A percentile compares a stretch with the other conserved stretches of the same genome.
Evolutionary conservation across 2,888 invertebrate genomes (phyloP).

Genomic region (Cybosia mesomella): DNA sequence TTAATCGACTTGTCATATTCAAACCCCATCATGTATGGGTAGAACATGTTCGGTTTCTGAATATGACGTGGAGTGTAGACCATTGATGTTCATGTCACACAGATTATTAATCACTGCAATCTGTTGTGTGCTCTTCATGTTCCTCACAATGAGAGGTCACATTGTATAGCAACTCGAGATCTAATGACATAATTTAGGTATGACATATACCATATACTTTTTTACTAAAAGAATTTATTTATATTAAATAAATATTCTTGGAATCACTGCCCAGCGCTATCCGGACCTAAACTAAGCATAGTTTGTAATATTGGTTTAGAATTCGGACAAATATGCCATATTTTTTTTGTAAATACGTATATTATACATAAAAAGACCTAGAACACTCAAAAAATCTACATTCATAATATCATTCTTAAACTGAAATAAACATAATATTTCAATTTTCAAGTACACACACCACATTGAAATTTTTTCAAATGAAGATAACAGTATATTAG

Average conservation of each 20-base stretch:
- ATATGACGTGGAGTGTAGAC: background rate
- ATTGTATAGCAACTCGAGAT: background rate
- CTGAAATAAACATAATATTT: too few relatives aligned
- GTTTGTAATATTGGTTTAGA: too few relatives aligned
- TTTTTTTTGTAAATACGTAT: too few relatives aligned
- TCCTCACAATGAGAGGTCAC: background rate
- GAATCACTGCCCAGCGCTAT: too few relatives aligned
- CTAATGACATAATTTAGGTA: background rate
- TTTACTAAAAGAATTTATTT: too few relatives aligned
- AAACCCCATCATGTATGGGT: background rate
- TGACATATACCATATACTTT: too few relatives aligned
- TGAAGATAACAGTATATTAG: constrained; percentile 26
- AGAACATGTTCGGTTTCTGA: background rate
- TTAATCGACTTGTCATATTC: background rate
- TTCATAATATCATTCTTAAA: background rate
- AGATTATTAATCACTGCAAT: background rate
- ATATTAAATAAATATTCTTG: too few relatives aligned
- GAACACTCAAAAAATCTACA: background rate
- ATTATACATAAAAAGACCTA: too few relatives aligned
- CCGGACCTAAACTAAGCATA: too few relatives aligned
- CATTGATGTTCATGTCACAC: background rate
- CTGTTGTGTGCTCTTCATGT: background rate
- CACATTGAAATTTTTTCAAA: constrained; percentile 25
- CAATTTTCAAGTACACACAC: constrained; percentile 31
- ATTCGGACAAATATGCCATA: too few relatives aligned